Percentiles rank a stretch among this genome's conserved stretches.
Conservation (phyloP, 1,140 invertebrate genomes). For the Drosophila ogumai region DNA sequence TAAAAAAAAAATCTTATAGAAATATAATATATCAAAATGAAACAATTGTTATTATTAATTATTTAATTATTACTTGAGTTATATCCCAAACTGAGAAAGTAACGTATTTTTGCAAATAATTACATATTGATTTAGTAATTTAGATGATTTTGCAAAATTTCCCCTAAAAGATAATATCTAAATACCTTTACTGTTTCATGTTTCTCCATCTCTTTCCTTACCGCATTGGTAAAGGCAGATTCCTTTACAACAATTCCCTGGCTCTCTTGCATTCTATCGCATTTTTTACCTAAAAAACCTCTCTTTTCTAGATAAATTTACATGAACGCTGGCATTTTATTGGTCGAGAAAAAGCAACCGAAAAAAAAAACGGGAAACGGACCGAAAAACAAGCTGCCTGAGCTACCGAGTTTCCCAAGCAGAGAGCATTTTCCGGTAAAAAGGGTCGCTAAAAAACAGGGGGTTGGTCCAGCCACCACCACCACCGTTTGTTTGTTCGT, state of each 20-base stretch:
- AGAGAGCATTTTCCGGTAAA: constrained; percentile 53
- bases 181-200: constrained; percentile 48
- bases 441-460: constrained; percentile 49
- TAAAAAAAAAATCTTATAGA: not conserved
- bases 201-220: constrained; percentile 10
- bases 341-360: constrained; percentile 66
- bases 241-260: constrained; percentile 59
- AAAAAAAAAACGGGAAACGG: constrained; percentile 52
- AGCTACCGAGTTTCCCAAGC: constrained; percentile 42
- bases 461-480: constrained; percentile 27
- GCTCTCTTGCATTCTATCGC: constrained; percentile 22
- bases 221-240: constrained; percentile 47
- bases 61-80: not conserved
- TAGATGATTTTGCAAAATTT: constrained; percentile 3
- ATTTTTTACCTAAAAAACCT: constrained; percentile 82
- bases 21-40: not conserved
- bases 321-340: constrained; percentile 78
- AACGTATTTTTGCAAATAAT: not conserved
- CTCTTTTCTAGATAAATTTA: constrained; percentile 73
- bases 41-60: not conserved
- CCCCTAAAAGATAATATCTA: not conserved
- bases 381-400: constrained; percentile 39
- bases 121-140: not conserved
- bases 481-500: constrained; percentile 4
- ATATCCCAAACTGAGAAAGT: not conserved